phyloP scores from a whole-genome alignment of 2,113 vertebrate species.

The Nettapus auritus region DNA sequence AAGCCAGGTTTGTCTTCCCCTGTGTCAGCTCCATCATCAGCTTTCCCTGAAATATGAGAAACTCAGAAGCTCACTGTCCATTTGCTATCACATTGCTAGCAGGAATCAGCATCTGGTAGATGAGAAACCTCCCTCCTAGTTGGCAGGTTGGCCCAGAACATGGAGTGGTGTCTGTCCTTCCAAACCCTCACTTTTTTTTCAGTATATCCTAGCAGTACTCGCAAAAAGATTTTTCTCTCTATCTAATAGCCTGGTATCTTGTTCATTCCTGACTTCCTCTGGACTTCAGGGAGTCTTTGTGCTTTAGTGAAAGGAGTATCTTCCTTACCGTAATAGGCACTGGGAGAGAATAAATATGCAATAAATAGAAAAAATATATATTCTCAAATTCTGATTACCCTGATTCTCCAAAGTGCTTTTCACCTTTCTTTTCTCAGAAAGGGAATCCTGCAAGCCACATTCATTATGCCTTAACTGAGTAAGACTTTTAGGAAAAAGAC shows the following conservation, averaged over 20 bases:
- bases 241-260: not conserved
- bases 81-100: not conserved
- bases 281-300: not conserved
- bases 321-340: not conserved
- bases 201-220: not conserved
- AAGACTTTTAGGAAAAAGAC: not conserved
- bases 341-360: not conserved
- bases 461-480: not conserved
- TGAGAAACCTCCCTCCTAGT: not conserved
- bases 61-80: not conserved
- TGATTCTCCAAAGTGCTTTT: constrained; percentile 1
- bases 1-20: not conserved
- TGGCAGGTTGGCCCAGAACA: not conserved
- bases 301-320: not conserved
- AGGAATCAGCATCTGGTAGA: not conserved
- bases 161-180: not conserved
- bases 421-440: not conserved
- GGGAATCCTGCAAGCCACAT: not conserved
- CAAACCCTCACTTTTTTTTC: not conserved
- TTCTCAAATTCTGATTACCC: not conserved
- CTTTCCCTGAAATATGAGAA: not conserved
- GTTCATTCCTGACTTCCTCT: not conserved
- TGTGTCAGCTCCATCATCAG: not conserved
- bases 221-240: not conserved
- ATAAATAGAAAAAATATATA: not conserved